Evolutionary conservation across 1,140 invertebrate genomes (phyloP), one percentile per base, ranked within the genome.

Genomic region (Heliconius hermathena): DNA sequence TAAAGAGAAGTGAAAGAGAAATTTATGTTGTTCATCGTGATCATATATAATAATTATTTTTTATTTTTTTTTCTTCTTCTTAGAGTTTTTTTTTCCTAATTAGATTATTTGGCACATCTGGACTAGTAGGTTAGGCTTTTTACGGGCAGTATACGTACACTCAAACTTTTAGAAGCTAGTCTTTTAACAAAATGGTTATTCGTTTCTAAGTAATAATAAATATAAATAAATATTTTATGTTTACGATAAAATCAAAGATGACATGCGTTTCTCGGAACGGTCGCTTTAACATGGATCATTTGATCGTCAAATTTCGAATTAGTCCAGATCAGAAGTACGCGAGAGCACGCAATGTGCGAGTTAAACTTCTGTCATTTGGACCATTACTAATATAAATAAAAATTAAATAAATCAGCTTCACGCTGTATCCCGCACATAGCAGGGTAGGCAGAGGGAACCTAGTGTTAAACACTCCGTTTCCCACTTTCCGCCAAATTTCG

Each of bases 261-360:
- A 77, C 46, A 76, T 72, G 16, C 20, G 60, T 57, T 81, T 77
- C 83, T 76, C 76, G 22, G 83, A 83, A 84, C 49, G 26, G 52
- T 76, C 81, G 41, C 70, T 76, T 76, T 80, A 80, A 77, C 78
- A 75, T 79, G 81, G 74, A 77, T 76, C 71, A 72, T 82, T 82
- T 82, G 75, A 76, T 80, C 79, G 78, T 81, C 81, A 77, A 82
- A 81, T 73, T 80, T 78, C 80, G 81, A 82, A 85, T 80, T 77
- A 77, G 57, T 8, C 8, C 72, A 66, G 54, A 77, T 29, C 60
- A 66, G 54, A n/a, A 77, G 71, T 78, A 76, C 76, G 76, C 70
- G 71, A 41, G 72, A 52, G 77, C 86, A 89, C 86, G 86, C 87
- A 77, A 89, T 84, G 71, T 46, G 33, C 75, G 82, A 84, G 82